A percentile compares a stretch with the other conserved stretches of the same genome.
These are phyloP conservation scores for Nixonia krombeini DNA, from an alignment of 1,140 invertebrate genomes.

Conservation along the genomic window DNA sequence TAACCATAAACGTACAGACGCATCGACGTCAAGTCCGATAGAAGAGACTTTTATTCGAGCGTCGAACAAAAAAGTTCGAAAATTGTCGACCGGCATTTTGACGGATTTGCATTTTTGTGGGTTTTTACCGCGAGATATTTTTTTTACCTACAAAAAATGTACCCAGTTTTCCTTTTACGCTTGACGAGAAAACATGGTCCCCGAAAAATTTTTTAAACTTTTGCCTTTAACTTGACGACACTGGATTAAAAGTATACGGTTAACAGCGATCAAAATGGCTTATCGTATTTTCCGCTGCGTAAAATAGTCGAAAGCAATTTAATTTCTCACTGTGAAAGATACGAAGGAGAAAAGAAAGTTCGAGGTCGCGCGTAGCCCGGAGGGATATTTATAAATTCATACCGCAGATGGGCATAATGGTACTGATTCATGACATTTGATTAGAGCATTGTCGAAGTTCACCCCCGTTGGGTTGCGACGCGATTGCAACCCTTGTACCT, in stretches of 20 bases:
- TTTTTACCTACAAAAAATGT: constrained; percentile 10
- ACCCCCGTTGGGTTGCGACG: constrained; percentile 42
- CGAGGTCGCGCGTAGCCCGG: constrained; percentile 41
- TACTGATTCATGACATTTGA: constrained; percentile 71
- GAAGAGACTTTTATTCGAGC: too few species aligned
- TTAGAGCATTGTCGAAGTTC: constrained; percentile 68
- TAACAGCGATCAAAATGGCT: too few species aligned
- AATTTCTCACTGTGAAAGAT: constrained; percentile 13
- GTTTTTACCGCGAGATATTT: constrained; percentile 10
- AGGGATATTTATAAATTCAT: constrained; percentile 70
- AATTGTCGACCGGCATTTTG: too few species aligned
- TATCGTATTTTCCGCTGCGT: too few species aligned
- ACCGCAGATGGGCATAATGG: constrained; percentile 70
- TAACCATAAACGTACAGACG: too few species aligned
- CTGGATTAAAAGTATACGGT: too few species aligned
- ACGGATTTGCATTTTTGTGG: constrained; percentile 5
- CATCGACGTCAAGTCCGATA: too few species aligned
- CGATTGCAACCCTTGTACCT: constrained; percentile 43
- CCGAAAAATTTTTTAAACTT: constrained; percentile 22
- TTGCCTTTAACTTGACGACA: too few species aligned
- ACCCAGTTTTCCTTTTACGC: constrained; percentile 12
- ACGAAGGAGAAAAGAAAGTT: constrained; percentile 23
- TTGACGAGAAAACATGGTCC: constrained; percentile 2
- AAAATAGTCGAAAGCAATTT: too few species aligned
- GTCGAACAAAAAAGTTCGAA: too few species aligned